Evolutionary conservation across 2,113 vertebrate genomes (phyloP), one percentile per base, ranked within the genome.

Genomic region (Mionectes macconnelli): DNA sequence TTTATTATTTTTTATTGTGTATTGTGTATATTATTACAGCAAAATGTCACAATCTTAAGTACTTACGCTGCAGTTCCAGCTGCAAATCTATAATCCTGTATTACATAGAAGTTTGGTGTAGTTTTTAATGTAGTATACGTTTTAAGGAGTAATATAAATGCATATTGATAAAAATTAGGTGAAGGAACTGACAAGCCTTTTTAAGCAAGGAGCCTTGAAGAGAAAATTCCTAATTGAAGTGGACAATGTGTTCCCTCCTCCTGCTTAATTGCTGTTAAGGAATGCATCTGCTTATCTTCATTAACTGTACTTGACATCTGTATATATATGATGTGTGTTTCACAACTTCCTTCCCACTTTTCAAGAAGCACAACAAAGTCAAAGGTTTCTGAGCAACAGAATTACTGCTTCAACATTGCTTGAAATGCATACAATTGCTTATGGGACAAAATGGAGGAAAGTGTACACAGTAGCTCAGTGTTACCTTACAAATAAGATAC

Each of bases 211-310:
- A 97, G n/a, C 40, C 45, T 66, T 62, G 66, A 87, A 74, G 42
- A 81, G 64, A 86, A 91, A 89, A 57, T 73, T 87, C 53, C 68
- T 82, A 50, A 94, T 87, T 0, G 0, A 70, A 94, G 21, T 4
- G 8, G 66, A 91, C 78, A 76, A 10, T 13, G 3, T 91, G 64
- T 76, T 92, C 66, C 57, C 49, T 84, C 13, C 4, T 84, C 49
- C 21, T 50, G 14, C 76, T 95, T 89, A 92, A 94, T 89, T 83
- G 18, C 57, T 85, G 12, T 57, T 82, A 82, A 91, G 78, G 91
- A 95, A 96, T 79, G 87, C 45, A 82, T 96, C 87, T 96, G 77
- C 77, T 97, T 96, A 67, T 91, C 87, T 96, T 91, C 89, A 87
- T 84, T 96, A 91, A 87, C 45, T 79, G 69, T 85, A 79, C 74